Percentiles rank a stretch among this genome's conserved stretches.
phyloP scores from a whole-genome alignment of 2,797 vertebrate genomes.

The Molossus molossus region DNA sequence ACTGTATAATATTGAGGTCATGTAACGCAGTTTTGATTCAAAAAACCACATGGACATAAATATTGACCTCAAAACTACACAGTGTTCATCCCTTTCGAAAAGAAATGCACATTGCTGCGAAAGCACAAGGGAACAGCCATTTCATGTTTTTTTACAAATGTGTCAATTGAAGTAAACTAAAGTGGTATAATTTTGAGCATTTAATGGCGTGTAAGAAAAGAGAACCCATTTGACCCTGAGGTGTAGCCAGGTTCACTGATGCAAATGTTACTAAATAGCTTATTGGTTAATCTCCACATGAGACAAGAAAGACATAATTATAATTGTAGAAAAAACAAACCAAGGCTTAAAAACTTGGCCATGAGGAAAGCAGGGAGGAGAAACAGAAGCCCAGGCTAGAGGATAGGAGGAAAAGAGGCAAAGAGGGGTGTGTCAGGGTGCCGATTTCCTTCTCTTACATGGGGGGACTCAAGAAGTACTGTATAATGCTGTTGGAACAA shows the following conservation, averaged over 20 bases:
- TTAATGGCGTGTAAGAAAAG: slow-evolving; percentile 37
- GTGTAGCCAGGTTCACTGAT: neutral
- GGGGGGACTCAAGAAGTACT: neutral
- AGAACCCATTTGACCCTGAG: slow-evolving; percentile 39
- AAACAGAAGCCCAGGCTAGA: neutral
- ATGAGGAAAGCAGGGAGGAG: neutral
- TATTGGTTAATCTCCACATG: slow-evolving; percentile 49
- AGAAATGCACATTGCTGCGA: neutral
- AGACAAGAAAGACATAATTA: slow-evolving; percentile 2
- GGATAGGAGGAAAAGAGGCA: neutral
- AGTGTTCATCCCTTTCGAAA: neutral
- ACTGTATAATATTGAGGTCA: neutral
- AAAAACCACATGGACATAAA: neutral
- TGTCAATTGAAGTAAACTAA: slow-evolving; percentile 56
- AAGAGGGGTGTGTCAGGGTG: neutral
- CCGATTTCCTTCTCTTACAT: neutral
- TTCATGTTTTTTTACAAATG: neutral
- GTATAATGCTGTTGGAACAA: slow-evolving; percentile 21
- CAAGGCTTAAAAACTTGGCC: slow-evolving; percentile 5
- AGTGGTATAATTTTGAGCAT: slow-evolving; percentile 52
- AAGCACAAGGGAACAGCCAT: slow-evolving; percentile 54
- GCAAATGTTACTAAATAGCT: neutral
- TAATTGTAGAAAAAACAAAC: neutral
- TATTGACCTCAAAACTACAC: neutral
- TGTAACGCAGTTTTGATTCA: slow-evolving; percentile 42